These are phyloP conservation scores for Prionailurus viverrinus DNA, from an alignment of 2,113 vertebrate species.

Conservation along the genomic window DNA sequence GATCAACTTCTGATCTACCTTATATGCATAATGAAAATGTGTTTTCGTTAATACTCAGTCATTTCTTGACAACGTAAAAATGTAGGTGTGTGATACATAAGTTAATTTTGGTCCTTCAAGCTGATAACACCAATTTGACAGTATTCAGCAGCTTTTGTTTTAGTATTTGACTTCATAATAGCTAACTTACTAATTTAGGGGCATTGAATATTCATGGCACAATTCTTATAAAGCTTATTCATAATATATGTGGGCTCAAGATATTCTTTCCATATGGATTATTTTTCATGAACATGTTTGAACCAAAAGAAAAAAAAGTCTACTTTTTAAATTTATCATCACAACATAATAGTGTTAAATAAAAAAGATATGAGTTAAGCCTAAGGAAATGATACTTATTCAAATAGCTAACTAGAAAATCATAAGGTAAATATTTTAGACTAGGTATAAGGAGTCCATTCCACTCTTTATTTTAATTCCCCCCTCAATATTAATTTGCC, in stretches of 20 bases:
- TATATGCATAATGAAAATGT: not conserved
- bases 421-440: conserved; percentile 13
- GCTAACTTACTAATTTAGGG: conserved; percentile 42
- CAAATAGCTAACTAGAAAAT: not conserved
- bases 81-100: not conserved
- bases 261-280: not conserved
- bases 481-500: not conserved
- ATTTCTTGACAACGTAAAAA: not conserved
- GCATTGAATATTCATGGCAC: not conserved
- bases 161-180: conserved; percentile 26
- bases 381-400: not conserved
- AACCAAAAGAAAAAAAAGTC: not conserved
- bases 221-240: conserved; percentile 1
- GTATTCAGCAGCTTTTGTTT: not conserved
- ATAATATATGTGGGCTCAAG: conserved; percentile 1
- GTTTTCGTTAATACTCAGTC: not conserved
- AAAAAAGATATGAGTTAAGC: not conserved
- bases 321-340: conserved; percentile 6
- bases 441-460: not conserved
- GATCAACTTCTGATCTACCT: not conserved
- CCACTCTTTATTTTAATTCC: not conserved
- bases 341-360: conserved; percentile 23
- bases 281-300: conserved; percentile 48
- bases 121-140: not conserved
- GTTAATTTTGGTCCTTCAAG: conserved; percentile 26